Conservation (phyloP, 1,140 invertebrate species). For the Atta cephalotes region DNA sequence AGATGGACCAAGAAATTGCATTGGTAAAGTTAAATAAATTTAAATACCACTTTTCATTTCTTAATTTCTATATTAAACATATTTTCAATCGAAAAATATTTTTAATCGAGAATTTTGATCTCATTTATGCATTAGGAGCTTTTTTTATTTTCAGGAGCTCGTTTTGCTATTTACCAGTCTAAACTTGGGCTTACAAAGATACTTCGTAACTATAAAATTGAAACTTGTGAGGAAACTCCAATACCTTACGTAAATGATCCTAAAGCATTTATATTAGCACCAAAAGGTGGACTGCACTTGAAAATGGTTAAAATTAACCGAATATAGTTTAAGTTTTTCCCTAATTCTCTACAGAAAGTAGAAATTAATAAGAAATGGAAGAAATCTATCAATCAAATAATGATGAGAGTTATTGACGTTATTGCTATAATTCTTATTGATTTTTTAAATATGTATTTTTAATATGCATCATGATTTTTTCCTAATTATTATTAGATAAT, state of each 20-base stretch:
- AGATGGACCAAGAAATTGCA: slow-evolving; percentile 90
- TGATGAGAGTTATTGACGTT: too few species aligned
- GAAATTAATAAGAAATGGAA: too few species aligned
- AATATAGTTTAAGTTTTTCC: neutral
- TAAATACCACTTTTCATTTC: neutral
- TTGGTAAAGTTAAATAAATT: slow-evolving; percentile 85
- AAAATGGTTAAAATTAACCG: slow-evolving; percentile 43
- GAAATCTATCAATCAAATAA: too few species aligned
- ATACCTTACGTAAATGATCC: slow-evolving; percentile 84
- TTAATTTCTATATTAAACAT: neutral
- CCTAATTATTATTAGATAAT: too few species aligned
- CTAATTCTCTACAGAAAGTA: too few species aligned
- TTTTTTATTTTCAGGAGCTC: slow-evolving; percentile 74
- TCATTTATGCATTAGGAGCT: neutral
- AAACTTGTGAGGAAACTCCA: slow-evolving; percentile 77
- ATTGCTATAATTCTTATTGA: too few species aligned
- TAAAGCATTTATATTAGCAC: slow-evolving; percentile 82
- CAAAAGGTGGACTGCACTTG: slow-evolving; percentile 72
- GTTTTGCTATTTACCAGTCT: slow-evolving; percentile 84
- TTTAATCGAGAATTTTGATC: neutral
- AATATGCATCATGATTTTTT: too few species aligned
- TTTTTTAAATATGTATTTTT: neutral
- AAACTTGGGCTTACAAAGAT: slow-evolving; percentile 85
- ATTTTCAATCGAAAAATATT: neutral
- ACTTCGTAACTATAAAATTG: slow-evolving; percentile 81